Base-by-base conservation (phyloP, 2,113 vertebrate genomes). In the Scolopax mira region DNA sequence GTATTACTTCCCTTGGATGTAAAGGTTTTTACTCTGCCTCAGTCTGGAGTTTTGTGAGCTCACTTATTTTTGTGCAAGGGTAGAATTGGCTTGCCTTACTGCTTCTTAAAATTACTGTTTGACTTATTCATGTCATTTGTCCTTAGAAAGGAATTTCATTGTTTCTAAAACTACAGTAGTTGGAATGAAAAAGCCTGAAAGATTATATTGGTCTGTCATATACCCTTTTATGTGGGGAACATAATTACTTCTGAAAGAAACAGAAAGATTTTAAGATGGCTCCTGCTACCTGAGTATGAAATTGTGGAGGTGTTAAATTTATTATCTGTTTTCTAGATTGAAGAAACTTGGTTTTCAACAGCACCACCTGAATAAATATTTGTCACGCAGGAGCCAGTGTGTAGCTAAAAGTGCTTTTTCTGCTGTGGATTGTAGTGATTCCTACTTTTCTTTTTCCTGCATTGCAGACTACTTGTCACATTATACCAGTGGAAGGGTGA, bases 401-500 rank as follows among this genome's bases (percentile, higher is more conserved):
- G 84, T 23, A 74, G 67, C 94, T 97, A 67, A 77, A 95, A 95
- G 90, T 21, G 66, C 85, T 65, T 52, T 94, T 82, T 79, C 58
- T 9, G 24, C 81, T 70, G 77, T 60, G 65, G 67, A 30, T 87
- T n/a, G 27, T 75, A 15, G 51, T 27, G 75, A 88, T 96, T 96
- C 82, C 89, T 85, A 28, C 72, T 86, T 80, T 54, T 82, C 94
- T 95, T 69, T 85, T 67, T 70, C 88, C 95, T 11, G 23, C 61
- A 83, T 69, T 39, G 71, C 89, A 80, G 95, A 60, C 91, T 87
- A 89, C 90, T 71, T 81, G 77, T 88, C n/a, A 57, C 61, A 51
- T 97, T 73, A 88, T 54, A 80, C 23, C 54, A 28, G 96, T 93
- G 95, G 94, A 93, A 97, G 89, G 95, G 94, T 84, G 91, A 98